These are phyloP conservation scores for Ophioninae sp. DNA, from an alignment of 2,888 invertebrate genomes.

Conservation along the genomic window DNA sequence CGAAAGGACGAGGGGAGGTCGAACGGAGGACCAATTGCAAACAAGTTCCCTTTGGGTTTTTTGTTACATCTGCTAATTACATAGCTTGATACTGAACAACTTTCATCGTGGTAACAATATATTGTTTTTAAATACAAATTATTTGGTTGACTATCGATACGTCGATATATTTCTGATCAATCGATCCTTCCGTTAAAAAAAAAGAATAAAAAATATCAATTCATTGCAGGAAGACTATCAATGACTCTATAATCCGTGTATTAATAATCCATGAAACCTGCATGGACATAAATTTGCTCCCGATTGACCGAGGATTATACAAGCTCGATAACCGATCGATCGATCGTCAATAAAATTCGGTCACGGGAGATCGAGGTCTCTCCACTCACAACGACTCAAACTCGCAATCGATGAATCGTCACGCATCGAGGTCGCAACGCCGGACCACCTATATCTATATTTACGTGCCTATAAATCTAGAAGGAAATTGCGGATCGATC, in stretches of 20 bases:
- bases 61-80: slow-evolving; percentile 1
- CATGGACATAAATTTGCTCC: not conserved
- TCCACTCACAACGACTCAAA: slow-evolving; percentile 31
- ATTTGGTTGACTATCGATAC: not conserved
- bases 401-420: slow-evolving; percentile 57
- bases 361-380: slow-evolving; percentile 37
- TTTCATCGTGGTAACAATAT: not conserved
- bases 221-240: not conserved
- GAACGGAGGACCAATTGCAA: slow-evolving; percentile 55
- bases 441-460: not conserved
- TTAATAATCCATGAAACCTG: not conserved
- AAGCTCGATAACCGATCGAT: slow-evolving; percentile 37
- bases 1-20: slow-evolving; percentile 11
- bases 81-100: not conserved
- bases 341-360: slow-evolving; percentile 50
- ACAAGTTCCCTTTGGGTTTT: slow-evolving; percentile 30
- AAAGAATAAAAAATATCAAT: not conserved
- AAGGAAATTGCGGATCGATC: slow-evolving; percentile 38
- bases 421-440: slow-evolving; percentile 34
- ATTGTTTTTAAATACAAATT: too few relatives aligned
- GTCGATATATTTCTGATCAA: not conserved
- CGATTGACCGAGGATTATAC: slow-evolving; percentile 25
- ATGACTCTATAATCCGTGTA: not conserved
- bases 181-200: not conserved
- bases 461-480: slow-evolving; percentile 23